Evolutionary conservation across 2,888 invertebrate genomes (phyloP).

Genomic region (Cephus nigrinus): DNA sequence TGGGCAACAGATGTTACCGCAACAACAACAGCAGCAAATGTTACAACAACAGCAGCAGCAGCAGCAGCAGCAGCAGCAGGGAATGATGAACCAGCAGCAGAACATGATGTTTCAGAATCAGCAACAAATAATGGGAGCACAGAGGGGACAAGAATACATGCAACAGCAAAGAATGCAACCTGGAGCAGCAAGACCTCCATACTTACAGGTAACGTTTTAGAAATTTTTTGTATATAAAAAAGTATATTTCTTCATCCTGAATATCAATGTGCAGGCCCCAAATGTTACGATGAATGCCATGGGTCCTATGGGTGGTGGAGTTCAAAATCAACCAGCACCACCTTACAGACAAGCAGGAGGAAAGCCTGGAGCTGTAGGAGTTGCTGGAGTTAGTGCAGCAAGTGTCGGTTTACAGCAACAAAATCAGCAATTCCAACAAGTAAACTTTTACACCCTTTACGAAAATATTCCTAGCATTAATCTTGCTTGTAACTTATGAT

Average conservation of each 20-base stretch:
- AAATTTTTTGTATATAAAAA: background rate
- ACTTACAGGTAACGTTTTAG: constrained; percentile 72
- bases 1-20: constrained; percentile 67
- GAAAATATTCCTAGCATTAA: background rate
- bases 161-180: constrained; percentile 72
- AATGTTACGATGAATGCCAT: constrained; percentile 88
- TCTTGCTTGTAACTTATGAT: background rate
- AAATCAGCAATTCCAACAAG: constrained; percentile 74
- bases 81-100: constrained; percentile 59
- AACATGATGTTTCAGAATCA: constrained; percentile 64
- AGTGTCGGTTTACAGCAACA: constrained; percentile 69
- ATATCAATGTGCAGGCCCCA: constrained; percentile 71
- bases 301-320: constrained; percentile 69
- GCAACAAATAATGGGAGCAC: constrained; percentile 73
- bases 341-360: constrained; percentile 77
- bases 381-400: constrained; percentile 55
- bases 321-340: constrained; percentile 76
- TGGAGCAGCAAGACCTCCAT: constrained; percentile 71
- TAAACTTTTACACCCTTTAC: constrained; percentile 27
- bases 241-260: constrained; percentile 7
- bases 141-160: constrained; percentile 71
- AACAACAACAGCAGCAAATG: constrained; percentile 46
- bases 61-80: constrained; percentile 62
- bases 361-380: constrained; percentile 61
- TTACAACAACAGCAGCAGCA: constrained; percentile 58